Conservation (phyloP, 1,140 invertebrate species). For the Macrobrachium rosenbergii region DNA sequence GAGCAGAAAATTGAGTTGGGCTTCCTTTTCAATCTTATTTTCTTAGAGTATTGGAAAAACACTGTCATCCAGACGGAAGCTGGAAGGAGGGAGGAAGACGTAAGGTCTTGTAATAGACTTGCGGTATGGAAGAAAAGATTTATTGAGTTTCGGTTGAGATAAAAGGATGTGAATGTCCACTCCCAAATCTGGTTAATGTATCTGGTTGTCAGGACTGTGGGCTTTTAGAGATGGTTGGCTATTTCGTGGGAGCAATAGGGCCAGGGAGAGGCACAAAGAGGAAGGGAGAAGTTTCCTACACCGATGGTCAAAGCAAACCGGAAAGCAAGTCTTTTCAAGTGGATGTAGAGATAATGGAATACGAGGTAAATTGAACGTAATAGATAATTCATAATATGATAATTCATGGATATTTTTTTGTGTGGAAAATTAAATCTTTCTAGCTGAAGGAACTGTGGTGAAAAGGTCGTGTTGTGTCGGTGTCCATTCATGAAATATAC, state of each 20-base stretch:
- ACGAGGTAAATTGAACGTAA: too few relatives aligned
- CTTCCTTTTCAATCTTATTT: conserved; percentile 30
- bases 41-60: conserved; percentile 25
- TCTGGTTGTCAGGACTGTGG: neutral
- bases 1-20: conserved; percentile 29
- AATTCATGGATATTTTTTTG: too few relatives aligned
- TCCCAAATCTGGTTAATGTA: conserved; percentile 3
- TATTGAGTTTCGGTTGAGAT: neutral
- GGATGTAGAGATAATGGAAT: too few relatives aligned
- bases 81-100: neutral
- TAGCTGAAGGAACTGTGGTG: too few relatives aligned
- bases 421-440: too few relatives aligned
- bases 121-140: conserved; percentile 22
- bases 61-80: neutral
- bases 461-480: too few relatives aligned
- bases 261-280: neutral
- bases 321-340: too few relatives aligned
- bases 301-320: too few relatives aligned
- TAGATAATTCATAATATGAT: too few relatives aligned
- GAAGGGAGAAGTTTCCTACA: neutral
- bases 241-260: neutral
- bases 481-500: too few relatives aligned
- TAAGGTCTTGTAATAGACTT: neutral
- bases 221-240: neutral
- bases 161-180: neutral